Conservation (phyloP, 2,797 vertebrate genomes). For the Geotria australis region DNA sequence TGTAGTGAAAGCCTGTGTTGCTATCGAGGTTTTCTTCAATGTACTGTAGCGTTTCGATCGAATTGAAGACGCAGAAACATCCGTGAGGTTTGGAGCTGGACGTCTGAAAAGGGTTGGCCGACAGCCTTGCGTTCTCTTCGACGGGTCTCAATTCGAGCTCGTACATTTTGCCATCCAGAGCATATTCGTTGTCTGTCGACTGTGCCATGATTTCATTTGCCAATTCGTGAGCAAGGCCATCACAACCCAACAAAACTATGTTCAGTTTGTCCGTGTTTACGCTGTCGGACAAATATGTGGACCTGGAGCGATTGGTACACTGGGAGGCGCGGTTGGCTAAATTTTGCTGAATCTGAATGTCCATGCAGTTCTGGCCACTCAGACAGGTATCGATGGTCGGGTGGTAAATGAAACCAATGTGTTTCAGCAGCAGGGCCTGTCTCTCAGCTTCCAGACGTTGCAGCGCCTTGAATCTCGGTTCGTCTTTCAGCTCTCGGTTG, state of each 20-base stretch:
- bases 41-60: slow-evolving; percentile 79
- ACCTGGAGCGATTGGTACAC: slow-evolving; percentile 48
- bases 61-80: slow-evolving; percentile 91
- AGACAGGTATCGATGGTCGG: slow-evolving; percentile 97
- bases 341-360: slow-evolving; percentile 82
- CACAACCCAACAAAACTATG: slow-evolving; percentile 80
- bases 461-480: slow-evolving; percentile 85
- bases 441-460: slow-evolving; percentile 92
- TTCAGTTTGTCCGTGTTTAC: slow-evolving; percentile 87
- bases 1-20: slow-evolving; percentile 59
- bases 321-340: slow-evolving; percentile 65
- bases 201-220: slow-evolving; percentile 90
- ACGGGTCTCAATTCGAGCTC: slow-evolving; percentile 73
- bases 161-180: slow-evolving; percentile 91
- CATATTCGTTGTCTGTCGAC: slow-evolving; percentile 91
- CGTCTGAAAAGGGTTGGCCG: slow-evolving; percentile 65
- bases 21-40: slow-evolving; percentile 77
- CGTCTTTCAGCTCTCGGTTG: slow-evolving; percentile 72
- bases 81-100: slow-evolving; percentile 77
- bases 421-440: slow-evolving; percentile 85
- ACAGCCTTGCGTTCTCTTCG: slow-evolving; percentile 64
- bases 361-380: slow-evolving; percentile 74
- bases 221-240: slow-evolving; percentile 75
- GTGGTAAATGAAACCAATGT: slow-evolving; percentile 98
- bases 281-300: slow-evolving; percentile 51